Percentiles rank a stretch among this genome's conserved stretches.
Conservation (phyloP, 2,888 invertebrate genomes). For the Nomada ruficornis region DNA sequence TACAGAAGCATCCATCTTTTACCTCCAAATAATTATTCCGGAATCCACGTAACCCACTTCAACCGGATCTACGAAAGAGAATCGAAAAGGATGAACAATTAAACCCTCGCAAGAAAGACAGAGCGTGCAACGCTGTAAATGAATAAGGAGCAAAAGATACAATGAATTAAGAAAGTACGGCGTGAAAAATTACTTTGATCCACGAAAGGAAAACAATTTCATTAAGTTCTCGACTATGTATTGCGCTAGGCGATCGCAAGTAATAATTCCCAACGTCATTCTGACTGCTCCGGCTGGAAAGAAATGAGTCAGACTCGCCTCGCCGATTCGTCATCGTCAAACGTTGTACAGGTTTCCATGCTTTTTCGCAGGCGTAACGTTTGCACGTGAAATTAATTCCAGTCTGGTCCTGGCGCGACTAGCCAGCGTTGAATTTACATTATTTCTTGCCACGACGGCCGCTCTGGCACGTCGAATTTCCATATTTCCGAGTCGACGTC, state of each 20-base stretch:
- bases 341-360: background rate
- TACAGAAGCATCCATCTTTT: too few species aligned
- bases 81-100: too few species aligned
- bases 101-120: too few species aligned
- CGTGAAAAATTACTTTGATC: too few species aligned
- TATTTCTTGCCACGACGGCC: slow-evolving; percentile 52
- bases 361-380: background rate
- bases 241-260: slow-evolving; percentile 13
- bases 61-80: too few species aligned
- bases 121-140: too few species aligned
- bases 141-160: too few species aligned
- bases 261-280: slow-evolving; percentile 8
- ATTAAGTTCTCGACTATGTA: background rate
- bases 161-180: too few species aligned
- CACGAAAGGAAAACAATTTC: too few species aligned
- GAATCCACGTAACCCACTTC: too few species aligned
- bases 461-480: slow-evolving; percentile 44
- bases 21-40: too few species aligned
- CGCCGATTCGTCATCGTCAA: slow-evolving; percentile 36
- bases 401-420: background rate
- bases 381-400: slow-evolving; percentile 46
- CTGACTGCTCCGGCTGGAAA: slow-evolving; percentile 1
- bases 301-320: slow-evolving; percentile 7
- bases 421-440: slow-evolving; percentile 54
- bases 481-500: slow-evolving; percentile 52